Evolutionary conservation across 2,888 invertebrate species (phyloP).

Genomic region (Penaeus monodon): DNA sequence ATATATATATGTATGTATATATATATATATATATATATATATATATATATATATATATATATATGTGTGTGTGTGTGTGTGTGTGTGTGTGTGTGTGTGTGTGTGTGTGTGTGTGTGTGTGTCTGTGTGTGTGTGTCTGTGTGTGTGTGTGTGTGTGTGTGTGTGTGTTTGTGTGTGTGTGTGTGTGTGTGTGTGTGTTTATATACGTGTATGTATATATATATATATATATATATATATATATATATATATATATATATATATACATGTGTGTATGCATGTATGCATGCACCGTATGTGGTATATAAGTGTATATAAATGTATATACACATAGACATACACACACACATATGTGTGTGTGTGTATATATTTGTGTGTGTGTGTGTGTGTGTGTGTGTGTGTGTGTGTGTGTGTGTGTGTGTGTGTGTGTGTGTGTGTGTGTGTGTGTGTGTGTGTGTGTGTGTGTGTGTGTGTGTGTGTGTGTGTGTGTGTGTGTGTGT

Average conservation of each 20-base stretch:
- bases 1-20: not conserved
- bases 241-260: slow-evolving; percentile 10
- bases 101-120: not conserved
- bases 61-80: not conserved
- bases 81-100: not conserved
- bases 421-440: not conserved
- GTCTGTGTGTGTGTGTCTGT: not conserved
- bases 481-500: no score
- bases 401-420: not conserved
- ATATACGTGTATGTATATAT: not conserved
- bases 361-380: no score
- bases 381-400: not conserved
- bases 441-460: not conserved
- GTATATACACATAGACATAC: no score
- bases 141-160: not conserved
- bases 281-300: no score
- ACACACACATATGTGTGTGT: no score
- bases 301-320: no score
- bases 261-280: not conserved
- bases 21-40: not conserved
- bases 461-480: not conserved
- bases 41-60: not conserved
- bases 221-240: not conserved
- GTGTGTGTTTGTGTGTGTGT: not conserved
- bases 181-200: not conserved